Evolutionary conservation across 2,888 invertebrate genomes (phyloP), one percentile per base, ranked within the genome.

Genomic region (Mallateleia sp.): DNA sequence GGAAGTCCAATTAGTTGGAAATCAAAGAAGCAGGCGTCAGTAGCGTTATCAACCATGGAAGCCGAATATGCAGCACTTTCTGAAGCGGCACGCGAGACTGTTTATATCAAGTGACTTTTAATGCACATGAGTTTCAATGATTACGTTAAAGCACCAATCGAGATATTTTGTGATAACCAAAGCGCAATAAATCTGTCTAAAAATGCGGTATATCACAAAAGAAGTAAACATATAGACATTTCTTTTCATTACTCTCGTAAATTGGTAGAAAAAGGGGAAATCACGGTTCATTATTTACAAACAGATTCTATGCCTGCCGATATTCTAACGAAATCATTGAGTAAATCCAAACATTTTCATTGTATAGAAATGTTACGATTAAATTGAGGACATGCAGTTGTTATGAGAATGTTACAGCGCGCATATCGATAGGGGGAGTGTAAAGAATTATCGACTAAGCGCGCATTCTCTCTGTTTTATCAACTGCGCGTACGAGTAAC

Each of bases 151-250:
- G 8, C 34, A 5, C 67, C 78, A 8, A 42, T 58, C 18, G 24
- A 79, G 9, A 47, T 60, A 28, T 47, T 25, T 45, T 64, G 64
- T 14, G 47, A 64, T 18, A 64, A 58, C 20, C 58, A 58, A 14
- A 58, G 58, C 22, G 58, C 58, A 11, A 58, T 58, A 24, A 11
- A 34, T 18, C 11, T 58, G 14, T 58, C 69, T 2, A 77, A 85
- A 34, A 87, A 89, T 20, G 54, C 80, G 0, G 60, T 85, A 11
- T 85, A 58, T n/a, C 83, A 89, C 47, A 80, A 80, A 8, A 50
- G 80, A 1, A 88, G 83, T 47, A 90, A 89, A n/a, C 89, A 89
- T 20, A 86, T 89, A 1, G 89, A 88, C 4, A 88, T 89, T 2
- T 42, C 22, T 0, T 84, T 58, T 47, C 82, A 89, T 50, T 88